These are phyloP conservation scores for Caenorhabditis brenneri DNA, from an alignment of 1,140 invertebrate genomes.

Conservation along the genomic window DNA sequence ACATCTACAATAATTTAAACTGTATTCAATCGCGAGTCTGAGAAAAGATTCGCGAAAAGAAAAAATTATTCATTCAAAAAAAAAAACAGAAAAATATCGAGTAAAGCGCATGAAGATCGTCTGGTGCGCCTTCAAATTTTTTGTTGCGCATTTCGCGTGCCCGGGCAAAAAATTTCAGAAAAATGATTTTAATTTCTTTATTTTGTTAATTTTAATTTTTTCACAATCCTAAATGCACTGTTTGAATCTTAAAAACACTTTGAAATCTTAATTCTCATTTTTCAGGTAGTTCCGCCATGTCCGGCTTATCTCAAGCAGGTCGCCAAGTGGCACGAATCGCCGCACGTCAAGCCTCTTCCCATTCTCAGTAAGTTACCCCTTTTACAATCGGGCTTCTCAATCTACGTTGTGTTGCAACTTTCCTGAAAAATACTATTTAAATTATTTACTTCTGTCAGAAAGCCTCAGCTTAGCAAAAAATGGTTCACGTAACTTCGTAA, in stretches of 20 bases:
- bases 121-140: no score
- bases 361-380: background rate
- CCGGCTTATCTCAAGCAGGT: background rate
- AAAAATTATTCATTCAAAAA: background rate
- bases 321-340: conserved; percentile 2
- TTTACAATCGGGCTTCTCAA: no score
- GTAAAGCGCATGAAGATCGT: background rate
- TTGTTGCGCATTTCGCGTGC: background rate
- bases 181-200: no score
- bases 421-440: no score
- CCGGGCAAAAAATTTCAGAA: background rate
- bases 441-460: no score
- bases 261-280: background rate
- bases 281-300: conserved; percentile 24
- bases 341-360: background rate
- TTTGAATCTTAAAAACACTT: background rate
- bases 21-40: background rate
- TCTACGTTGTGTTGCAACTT: no score
- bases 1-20: background rate
- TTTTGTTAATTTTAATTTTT: no score
- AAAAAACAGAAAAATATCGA: background rate
- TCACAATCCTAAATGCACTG: background rate
- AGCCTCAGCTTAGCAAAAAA: no score
- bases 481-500: no score
- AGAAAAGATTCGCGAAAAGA: background rate